A percentile compares a stretch with the other conserved stretches of the same genome.
Conservation (phyloP, 2,113 vertebrate genomes). For the Motacilla tschutschensis region DNA sequence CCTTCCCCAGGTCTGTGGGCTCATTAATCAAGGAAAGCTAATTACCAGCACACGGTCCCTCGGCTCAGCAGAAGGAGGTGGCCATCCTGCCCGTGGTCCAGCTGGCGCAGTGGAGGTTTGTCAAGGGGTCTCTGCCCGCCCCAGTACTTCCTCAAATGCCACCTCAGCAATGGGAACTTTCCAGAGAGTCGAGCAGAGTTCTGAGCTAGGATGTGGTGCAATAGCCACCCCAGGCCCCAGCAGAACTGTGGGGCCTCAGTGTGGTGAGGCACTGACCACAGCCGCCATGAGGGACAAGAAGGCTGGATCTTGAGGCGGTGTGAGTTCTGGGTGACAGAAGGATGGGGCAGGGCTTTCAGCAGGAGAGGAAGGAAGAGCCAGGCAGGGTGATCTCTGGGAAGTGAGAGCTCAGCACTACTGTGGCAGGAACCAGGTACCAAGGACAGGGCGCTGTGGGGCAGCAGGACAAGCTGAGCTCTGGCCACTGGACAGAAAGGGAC, state of each 20-base stretch:
- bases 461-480: accelerated
- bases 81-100: not conserved
- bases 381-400: not conserved
- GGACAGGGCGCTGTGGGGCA: accelerated
- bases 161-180: not conserved
- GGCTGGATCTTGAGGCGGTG: not conserved
- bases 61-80: not conserved
- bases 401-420: not conserved
- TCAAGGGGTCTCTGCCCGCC: not conserved
- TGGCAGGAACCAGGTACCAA: not conserved
- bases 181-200: not conserved
- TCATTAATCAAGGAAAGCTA: not conserved
- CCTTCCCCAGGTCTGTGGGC: not conserved
- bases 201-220: not conserved
- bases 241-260: not conserved
- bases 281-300: not conserved
- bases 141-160: not conserved
- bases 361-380: not conserved
- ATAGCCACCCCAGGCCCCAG: not conserved
- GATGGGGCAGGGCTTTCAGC: not conserved
- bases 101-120: not conserved
- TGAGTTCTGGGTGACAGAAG: not conserved
- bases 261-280: not conserved
- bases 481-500: not conserved
- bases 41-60: not conserved